Evolutionary conservation across 2,888 invertebrate species (phyloP), one percentile per base, ranked within the genome.

Genomic region (Temnothorax ravouxi): DNA sequence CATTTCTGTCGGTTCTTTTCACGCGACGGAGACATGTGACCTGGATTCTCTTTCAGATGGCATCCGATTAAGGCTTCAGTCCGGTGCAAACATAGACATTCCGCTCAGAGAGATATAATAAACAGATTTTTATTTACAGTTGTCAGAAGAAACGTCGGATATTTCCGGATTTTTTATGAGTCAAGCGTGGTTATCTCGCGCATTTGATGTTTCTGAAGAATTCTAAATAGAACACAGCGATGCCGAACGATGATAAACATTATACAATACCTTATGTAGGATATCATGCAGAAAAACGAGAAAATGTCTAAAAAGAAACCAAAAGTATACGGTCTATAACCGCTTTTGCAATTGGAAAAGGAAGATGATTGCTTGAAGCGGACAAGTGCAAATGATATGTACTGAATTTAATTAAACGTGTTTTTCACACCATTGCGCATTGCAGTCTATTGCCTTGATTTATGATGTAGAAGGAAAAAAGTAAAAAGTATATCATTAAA

Each of bases 1-100:
- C 56, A 47, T 71, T 77, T 79, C 79, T 44, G 56, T 71, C 50
- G 56, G 18, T 79, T 71, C n/a, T 71, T 79, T 56, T 44, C 29
- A 44, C 34, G 34, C 41, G 11, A 52, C n/a, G 9, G 18, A 25
- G 25, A 54, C 52, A 34, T 44, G 44, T 44, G 71, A 18, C 44
- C 38, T 21, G 29, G 3, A 56, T 67, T 34, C 15, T n/a, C 41
- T 21, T 64, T 21, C 18, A 50, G 21, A 15, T 47, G 47, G 11
- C 15, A 52, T 52, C 25, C 1, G 25, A 18, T 38, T 25, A 25
- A 52, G 13, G 18, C 0, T 62, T 5, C 6, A 38, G 18, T 21
- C 15, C 9, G 11, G 11, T 47, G 29, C 6, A 74, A 25, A 1
- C 56, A 29, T 29, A 29, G 29, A 29, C 29, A 29, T 29, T 29